Evolutionary conservation across 92 coral and sea anemone species (phyloP), one percentile per base, ranked within the genome.

Genomic region (Porites cylindrica): DNA sequence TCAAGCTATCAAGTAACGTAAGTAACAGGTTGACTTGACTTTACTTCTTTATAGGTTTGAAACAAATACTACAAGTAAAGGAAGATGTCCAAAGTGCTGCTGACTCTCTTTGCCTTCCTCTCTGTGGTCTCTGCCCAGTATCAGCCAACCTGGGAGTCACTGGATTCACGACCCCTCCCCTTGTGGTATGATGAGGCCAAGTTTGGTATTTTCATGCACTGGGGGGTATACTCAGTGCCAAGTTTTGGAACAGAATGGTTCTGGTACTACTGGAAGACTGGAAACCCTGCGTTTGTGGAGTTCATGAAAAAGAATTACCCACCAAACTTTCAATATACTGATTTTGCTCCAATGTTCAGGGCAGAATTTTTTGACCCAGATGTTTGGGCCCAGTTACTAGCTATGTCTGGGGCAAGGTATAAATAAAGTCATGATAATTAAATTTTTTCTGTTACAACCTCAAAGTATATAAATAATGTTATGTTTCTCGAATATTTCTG

Each of bases 141-240:
- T 43, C 73, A 90, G 21, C 88, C 94, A 10, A 90, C 88, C 38
- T 87, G 96, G 93, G 59, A 68, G 21, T 93, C 96, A 1, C 86
- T 93, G 7, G 96, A 90, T 73, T 93, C 93, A 0, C 80, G 93
- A 66, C 93, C 96, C 13, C 87, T 85, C 68, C 98, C 98, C n/a
- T 51, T 93, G 17, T 95, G 96, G 98, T 95, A 93, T 77, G 96
- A 93, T 67, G 89, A 93, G 85, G 96, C 96, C 8, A 95, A 91
- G 88, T 89, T 95, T 80, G 98, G 98, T 20, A 85, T 91, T 19
- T 88, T 88, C 70, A 93, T 95, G 84, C 95, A 89, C 83, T 93
- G 98, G 96, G 96, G 96, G 51, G 96, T 88, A 2, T 95, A 89
- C 76, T 95, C 98, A 5, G 98, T 95, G 56, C 98, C 98, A 6